phyloP scores from a whole-genome alignment of 2,113 vertebrate species.

The Phylloscopus trochiloides region DNA sequence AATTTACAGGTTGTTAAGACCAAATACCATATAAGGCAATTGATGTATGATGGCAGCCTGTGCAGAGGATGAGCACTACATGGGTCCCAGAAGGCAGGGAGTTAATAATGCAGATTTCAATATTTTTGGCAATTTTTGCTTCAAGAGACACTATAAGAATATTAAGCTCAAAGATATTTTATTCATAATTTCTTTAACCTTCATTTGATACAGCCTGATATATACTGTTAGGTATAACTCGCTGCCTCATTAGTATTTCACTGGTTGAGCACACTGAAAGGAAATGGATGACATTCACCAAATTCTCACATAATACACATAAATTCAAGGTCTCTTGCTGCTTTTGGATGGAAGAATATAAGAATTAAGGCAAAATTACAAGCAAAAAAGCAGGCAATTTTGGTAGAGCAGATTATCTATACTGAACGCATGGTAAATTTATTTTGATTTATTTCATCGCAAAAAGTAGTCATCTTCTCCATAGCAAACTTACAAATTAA shows the following conservation, averaged over 20 bases:
- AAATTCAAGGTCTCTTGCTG: not conserved
- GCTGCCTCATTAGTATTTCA: constrained; percentile 46
- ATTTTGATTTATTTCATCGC: not conserved
- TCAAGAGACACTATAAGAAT: not conserved
- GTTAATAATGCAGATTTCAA: constrained; percentile 28
- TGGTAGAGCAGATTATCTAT: not conserved
- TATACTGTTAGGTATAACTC: not conserved
- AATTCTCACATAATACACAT: not conserved
- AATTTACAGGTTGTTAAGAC: constrained; percentile 22
- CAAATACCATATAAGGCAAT: not conserved
- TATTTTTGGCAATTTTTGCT: not conserved
- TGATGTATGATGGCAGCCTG: not conserved
- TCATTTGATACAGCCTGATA: not conserved
- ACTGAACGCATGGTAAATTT: not conserved
- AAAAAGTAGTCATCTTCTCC: not conserved
- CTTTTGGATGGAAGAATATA: not conserved
- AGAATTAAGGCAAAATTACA: not conserved
- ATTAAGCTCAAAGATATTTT: constrained; percentile 13
- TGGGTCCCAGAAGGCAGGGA: not conserved
- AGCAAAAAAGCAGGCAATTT: not conserved
- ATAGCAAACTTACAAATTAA: not conserved
- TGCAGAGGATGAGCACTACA: not conserved
- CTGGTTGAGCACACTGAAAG: not conserved
- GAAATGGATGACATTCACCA: not conserved
- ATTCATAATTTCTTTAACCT: constrained; percentile 26